Evolutionary conservation across 2,888 invertebrate species (phyloP).

Genomic region (Agriotes lineatus): DNA sequence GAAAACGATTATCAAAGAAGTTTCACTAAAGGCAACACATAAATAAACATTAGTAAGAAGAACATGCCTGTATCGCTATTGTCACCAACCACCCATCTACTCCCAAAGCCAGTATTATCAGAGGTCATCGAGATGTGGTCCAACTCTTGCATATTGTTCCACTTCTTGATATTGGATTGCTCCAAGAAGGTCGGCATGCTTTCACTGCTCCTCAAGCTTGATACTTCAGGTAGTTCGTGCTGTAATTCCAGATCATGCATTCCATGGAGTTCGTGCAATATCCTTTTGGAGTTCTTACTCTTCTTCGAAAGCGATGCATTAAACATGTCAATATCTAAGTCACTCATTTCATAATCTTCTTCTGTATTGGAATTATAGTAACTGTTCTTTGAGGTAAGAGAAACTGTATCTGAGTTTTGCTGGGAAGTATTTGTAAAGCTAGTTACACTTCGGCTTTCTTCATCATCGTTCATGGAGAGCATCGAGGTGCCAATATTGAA

Average conservation of each 20-base stretch:
- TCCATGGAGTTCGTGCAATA: slow-evolving; percentile 46
- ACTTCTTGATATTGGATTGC: slow-evolving; percentile 57
- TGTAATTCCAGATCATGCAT: slow-evolving; percentile 45
- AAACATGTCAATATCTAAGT: slow-evolving; percentile 51
- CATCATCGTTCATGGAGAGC: slow-evolving; percentile 38
- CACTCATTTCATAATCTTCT: slow-evolving; percentile 49
- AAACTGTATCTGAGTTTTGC: slow-evolving; percentile 21
- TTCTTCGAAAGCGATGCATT: slow-evolving; percentile 32
- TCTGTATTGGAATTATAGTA: slow-evolving; percentile 27
- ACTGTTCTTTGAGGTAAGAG: slow-evolving; percentile 39
- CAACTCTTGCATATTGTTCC: slow-evolving; percentile 60
- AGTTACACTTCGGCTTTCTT: slow-evolving; percentile 30
- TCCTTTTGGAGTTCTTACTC: slow-evolving; percentile 28
- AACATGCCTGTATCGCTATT: slow-evolving; percentile 64
- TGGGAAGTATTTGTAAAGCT: slow-evolving; percentile 21
- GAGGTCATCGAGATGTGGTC: slow-evolving; percentile 57
- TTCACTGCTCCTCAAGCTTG: slow-evolving; percentile 53
- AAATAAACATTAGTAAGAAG: slow-evolving; percentile 25
- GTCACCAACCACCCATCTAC: slow-evolving; percentile 61
- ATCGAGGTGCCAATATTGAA: slow-evolving; percentile 57
- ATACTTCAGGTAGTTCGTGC: background rate
- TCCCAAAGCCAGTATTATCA: slow-evolving; percentile 45
- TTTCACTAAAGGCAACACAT: background rate
- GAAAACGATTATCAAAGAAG: slow-evolving; percentile 16
- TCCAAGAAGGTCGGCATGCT: slow-evolving; percentile 55